A percentile compares a stretch with the other conserved stretches of the same genome.
Evolutionary conservation across 2,113 vertebrate genomes (phyloP).

Genomic region (Nematolebias whitei): DNA sequence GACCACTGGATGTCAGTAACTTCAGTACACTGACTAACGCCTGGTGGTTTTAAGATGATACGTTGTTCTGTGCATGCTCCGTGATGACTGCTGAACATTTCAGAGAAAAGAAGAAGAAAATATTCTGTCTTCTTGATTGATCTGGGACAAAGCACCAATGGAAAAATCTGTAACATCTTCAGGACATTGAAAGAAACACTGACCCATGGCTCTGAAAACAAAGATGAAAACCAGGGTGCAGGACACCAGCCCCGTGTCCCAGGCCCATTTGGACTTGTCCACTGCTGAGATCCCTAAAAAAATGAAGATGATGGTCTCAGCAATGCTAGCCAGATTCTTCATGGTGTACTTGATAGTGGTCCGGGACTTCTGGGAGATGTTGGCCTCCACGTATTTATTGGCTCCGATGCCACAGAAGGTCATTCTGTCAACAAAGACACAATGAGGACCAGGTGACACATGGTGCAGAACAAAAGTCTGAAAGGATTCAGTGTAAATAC

Average conservation of each 20-base stretch:
- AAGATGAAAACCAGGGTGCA: constrained; percentile 95
- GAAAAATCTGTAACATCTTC: not conserved
- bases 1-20: not conserved
- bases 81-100: too few relatives aligned
- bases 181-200: constrained; percentile 35
- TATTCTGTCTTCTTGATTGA: too few relatives aligned
- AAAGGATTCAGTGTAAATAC: too few relatives aligned
- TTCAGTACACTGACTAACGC: too few relatives aligned
- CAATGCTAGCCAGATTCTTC: constrained; percentile 96
- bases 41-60: too few relatives aligned
- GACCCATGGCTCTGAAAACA: constrained; percentile 92
- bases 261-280: constrained; percentile 96
- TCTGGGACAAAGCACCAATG: too few relatives aligned
- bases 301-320: constrained; percentile 98
- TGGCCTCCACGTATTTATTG: constrained; percentile 97
- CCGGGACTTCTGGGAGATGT: constrained; percentile 97
- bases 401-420: constrained; percentile 96
- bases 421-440: constrained; percentile 77
- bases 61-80: not conserved
- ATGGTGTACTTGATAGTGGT: constrained; percentile 97
- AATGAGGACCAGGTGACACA: too few relatives aligned
- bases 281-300: constrained; percentile 95
- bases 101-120: too few relatives aligned
- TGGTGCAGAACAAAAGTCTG: too few relatives aligned
- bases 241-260: constrained; percentile 93